Conservation (phyloP, 2,113 vertebrate species). For the Sitta europaea region DNA sequence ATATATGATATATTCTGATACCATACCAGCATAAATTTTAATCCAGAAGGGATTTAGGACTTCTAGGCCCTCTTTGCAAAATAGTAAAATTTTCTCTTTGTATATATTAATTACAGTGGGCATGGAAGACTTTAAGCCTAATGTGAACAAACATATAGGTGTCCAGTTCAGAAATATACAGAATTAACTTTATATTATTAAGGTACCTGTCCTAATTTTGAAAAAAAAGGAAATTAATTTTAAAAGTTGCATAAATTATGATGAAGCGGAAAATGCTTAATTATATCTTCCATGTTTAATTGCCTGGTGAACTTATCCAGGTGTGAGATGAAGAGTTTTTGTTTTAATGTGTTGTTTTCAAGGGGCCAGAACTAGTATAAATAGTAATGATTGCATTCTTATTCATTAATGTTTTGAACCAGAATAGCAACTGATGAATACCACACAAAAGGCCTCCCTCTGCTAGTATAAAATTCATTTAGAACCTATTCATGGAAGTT, state of each 20-base stretch:
- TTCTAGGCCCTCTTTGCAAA: neutral
- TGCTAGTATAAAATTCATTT: conserved; percentile 19
- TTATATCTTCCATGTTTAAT: conserved; percentile 1
- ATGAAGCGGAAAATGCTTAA: neutral
- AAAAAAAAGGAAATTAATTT: neutral
- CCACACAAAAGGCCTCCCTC: neutral
- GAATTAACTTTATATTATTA: neutral
- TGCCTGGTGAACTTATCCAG: neutral
- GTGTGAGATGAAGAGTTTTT: conserved; percentile 41
- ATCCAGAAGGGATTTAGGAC: neutral
- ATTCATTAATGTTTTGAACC: conserved; percentile 43
- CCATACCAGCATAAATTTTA: neutral
- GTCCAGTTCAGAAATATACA: neutral
- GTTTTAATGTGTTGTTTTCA: conserved; percentile 47
- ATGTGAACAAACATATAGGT: neutral
- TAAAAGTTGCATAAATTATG: neutral
- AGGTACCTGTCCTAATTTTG: neutral
- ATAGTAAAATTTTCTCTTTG: neutral
- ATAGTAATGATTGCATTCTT: conserved; percentile 28
- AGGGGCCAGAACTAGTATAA: conserved; percentile 14
- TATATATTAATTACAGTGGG: neutral
- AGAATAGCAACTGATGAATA: conserved; percentile 52
- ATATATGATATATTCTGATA: neutral
- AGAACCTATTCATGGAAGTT: neutral
- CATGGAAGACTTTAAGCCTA: neutral